Conservation (phyloP, 2,113 vertebrate species). For the Tragelaphus scriptus region DNA sequence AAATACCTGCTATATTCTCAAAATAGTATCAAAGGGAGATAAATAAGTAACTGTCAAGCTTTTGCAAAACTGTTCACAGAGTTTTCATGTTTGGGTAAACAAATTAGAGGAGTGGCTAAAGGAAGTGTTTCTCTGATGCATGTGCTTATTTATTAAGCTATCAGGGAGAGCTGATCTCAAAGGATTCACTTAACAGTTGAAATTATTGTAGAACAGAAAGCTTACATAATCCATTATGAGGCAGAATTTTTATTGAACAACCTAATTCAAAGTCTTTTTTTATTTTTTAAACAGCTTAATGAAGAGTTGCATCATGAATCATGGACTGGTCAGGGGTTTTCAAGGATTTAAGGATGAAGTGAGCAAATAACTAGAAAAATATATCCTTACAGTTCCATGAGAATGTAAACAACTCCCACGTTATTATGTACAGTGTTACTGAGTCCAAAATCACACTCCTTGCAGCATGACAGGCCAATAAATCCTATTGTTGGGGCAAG, state of each 20-base stretch:
- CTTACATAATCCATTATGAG: constrained; percentile 80
- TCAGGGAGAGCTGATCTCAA: constrained; percentile 62
- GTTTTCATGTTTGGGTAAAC: constrained; percentile 34
- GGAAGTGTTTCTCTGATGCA: constrained; percentile 49
- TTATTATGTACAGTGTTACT: neutral
- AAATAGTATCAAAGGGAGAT: neutral
- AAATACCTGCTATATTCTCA: constrained; percentile 15
- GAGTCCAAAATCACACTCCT: neutral
- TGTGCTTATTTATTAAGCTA: constrained; percentile 76
- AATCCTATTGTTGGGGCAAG: neutral
- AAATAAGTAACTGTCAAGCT: constrained; percentile 17
- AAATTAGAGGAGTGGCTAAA: constrained; percentile 47
- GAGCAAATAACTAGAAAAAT: constrained; percentile 52
- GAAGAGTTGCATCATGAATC: constrained; percentile 68
- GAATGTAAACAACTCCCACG: neutral
- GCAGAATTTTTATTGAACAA: constrained; percentile 76
- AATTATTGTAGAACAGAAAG: constrained; percentile 77
- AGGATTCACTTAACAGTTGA: constrained; percentile 72
- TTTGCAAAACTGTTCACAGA: neutral
- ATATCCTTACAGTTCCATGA: neutral
- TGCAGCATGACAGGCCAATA: neutral
- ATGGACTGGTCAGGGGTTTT: constrained; percentile 69
- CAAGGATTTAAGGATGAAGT: constrained; percentile 60
- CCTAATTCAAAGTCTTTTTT: constrained; percentile 79
- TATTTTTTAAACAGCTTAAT: constrained; percentile 72